Conservation (phyloP, 53 echinoderm and acorn worm species). For the Zoroaster sp. region DNA sequence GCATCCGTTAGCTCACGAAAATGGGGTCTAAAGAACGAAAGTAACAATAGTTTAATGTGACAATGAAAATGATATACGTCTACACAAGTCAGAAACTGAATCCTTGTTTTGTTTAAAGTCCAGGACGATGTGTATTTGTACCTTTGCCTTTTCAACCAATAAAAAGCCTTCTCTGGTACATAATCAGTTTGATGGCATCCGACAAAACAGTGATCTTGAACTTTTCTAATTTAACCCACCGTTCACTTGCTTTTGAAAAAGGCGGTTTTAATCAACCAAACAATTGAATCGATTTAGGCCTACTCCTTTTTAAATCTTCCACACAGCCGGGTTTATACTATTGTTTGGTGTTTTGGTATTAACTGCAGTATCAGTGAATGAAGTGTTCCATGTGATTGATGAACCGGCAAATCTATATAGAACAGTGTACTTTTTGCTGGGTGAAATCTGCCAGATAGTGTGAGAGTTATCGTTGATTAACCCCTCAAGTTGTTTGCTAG, state of each 20-base stretch:
- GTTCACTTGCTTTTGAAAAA: not conserved
- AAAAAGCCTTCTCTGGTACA: not conserved
- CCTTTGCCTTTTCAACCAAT: not conserved
- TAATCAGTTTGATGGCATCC: not conserved
- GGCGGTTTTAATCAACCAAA: not conserved
- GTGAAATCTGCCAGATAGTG: too few relatives aligned
- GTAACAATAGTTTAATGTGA: not conserved
- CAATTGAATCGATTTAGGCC: not conserved
- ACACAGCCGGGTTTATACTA: too few relatives aligned
- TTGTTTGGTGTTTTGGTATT: too few relatives aligned
- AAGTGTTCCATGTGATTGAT: not conserved
- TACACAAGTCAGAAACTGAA: not conserved
- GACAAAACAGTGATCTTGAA: not conserved
- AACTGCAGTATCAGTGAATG: too few relatives aligned
- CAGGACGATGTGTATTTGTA: not conserved
- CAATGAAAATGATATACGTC: not conserved
- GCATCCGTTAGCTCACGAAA: not conserved
- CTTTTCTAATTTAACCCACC: not conserved
- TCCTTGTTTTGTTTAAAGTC: not conserved
- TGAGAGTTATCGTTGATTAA: too few relatives aligned
- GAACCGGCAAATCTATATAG: not conserved
- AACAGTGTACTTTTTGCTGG: too few relatives aligned
- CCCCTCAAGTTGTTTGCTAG: too few relatives aligned
- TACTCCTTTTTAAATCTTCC: too few relatives aligned
- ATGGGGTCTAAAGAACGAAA: slow-evolving; percentile 14